These are phyloP conservation scores for Chirona hameri DNA, from an alignment of 2,888 invertebrate genomes.

Conservation along the genomic window DNA sequence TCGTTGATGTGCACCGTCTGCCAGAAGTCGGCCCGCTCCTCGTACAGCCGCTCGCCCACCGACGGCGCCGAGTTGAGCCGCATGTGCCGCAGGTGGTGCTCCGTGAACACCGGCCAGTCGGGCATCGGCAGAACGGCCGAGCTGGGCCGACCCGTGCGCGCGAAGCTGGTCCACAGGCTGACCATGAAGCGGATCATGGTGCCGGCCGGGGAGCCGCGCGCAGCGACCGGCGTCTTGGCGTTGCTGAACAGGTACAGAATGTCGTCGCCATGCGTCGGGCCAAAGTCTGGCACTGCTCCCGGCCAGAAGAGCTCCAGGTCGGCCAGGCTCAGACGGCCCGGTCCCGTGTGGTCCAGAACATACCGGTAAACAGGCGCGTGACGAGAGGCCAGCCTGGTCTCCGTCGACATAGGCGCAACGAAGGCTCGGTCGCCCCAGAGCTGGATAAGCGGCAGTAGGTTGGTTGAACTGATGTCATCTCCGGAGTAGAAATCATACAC, in stretches of 20 bases:
- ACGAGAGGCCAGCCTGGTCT: not conserved
- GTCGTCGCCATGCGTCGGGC: conserved; percentile 37
- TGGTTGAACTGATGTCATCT: too few species aligned
- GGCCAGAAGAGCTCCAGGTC: not conserved
- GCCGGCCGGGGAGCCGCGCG: not conserved
- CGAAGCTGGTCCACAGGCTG: conserved; percentile 37
- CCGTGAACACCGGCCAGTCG: not conserved
- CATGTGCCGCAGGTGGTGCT: not conserved
- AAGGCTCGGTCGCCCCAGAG: not conserved
- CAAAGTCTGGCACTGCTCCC: not conserved
- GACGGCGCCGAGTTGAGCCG: not conserved
- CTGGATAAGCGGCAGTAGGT: not conserved
- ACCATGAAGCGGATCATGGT: conserved; percentile 34
- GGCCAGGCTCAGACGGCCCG: not conserved
- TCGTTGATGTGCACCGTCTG: conserved; percentile 2
- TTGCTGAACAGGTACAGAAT: conserved; percentile 36
- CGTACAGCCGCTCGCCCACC: not conserved
- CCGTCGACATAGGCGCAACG: not conserved
- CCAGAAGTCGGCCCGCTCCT: not conserved
- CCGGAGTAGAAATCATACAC: not conserved
- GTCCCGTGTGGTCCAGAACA: not conserved
- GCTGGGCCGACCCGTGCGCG: not conserved
- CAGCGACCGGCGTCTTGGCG: not conserved
- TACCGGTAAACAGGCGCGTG: not conserved
- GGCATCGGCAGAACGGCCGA: not conserved